phyloP scores from a whole-genome alignment of 2,888 invertebrate species.

The Cantharis rustica region DNA sequence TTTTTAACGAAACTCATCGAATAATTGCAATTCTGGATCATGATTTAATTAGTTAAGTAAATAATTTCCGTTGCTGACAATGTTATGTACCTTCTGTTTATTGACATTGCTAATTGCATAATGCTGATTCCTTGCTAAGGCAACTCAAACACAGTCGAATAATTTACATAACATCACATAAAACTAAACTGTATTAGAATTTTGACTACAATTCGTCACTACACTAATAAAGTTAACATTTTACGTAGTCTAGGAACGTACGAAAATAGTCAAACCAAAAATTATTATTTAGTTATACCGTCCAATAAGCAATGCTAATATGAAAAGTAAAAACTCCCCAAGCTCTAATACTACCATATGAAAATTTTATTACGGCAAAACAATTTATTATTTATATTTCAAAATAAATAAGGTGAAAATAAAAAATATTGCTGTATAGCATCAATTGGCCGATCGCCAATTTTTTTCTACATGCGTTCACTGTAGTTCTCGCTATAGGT shows the following conservation, averaged over 20 bases:
- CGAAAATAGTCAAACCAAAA: neutral
- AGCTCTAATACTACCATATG: neutral
- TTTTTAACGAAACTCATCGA: neutral
- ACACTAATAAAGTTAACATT: neutral
- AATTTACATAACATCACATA: neutral
- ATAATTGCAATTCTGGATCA: neutral
- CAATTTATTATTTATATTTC: neutral
- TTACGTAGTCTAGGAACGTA: neutral
- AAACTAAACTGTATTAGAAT: neutral
- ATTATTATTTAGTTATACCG: neutral
- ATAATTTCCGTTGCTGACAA: neutral
- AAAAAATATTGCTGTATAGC: too few relatives aligned
- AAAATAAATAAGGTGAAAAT: neutral
- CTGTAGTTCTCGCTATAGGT: too few relatives aligned
- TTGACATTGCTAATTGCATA: neutral
- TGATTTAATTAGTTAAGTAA: neutral
- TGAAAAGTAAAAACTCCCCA: neutral
- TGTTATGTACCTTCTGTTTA: neutral
- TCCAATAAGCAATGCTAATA: neutral
- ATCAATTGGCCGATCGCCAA: too few relatives aligned
- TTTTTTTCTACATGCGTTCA: too few relatives aligned
- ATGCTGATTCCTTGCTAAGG: neutral
- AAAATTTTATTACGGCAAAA: neutral
- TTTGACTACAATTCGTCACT: neutral
- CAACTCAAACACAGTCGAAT: neutral